Conservation (phyloP, 2,113 vertebrate genomes). For the Lepus americanus region DNA sequence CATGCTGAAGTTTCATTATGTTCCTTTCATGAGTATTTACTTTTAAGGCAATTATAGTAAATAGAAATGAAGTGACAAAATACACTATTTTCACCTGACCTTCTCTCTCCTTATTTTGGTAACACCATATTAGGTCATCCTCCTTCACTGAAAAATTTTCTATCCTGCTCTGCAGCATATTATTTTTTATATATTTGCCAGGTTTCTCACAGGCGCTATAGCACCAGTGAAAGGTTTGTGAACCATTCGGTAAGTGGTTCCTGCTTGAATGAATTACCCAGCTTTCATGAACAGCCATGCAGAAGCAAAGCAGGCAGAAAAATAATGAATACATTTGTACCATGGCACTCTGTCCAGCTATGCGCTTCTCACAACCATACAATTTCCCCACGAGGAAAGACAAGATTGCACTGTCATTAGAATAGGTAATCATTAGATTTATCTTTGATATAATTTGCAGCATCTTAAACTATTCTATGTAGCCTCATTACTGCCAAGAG, state of each 20-base stretch:
- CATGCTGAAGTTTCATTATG: constrained; percentile 46
- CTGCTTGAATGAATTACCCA: constrained; percentile 85
- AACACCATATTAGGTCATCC: constrained; percentile 67
- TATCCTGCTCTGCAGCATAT: constrained; percentile 73
- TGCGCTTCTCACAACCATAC: constrained; percentile 81
- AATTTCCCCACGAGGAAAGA: constrained; percentile 85
- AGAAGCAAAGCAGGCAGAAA: constrained; percentile 85
- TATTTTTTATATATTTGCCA: constrained; percentile 83
- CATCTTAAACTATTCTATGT: constrained; percentile 86
- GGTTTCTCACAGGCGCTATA: constrained; percentile 75
- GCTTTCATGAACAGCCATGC: constrained; percentile 81
- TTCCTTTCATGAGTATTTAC: constrained; percentile 77
- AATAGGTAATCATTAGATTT: constrained; percentile 90
- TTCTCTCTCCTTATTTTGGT: constrained; percentile 71
- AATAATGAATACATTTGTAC: constrained; percentile 85
- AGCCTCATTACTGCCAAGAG: constrained; percentile 91
- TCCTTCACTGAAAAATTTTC: constrained; percentile 67
- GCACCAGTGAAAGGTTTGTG: constrained; percentile 84
- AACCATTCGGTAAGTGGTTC: constrained; percentile 82
- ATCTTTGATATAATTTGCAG: constrained; percentile 89
- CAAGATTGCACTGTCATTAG: constrained; percentile 87
- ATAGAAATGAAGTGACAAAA: constrained; percentile 63
- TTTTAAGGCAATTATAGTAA: constrained; percentile 79
- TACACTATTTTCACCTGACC: constrained; percentile 50
- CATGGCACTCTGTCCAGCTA: constrained; percentile 81